These are phyloP conservation scores for Amphibalanus amphitrite DNA, from an alignment of 1,140 invertebrate species.

Conservation along the genomic window DNA sequence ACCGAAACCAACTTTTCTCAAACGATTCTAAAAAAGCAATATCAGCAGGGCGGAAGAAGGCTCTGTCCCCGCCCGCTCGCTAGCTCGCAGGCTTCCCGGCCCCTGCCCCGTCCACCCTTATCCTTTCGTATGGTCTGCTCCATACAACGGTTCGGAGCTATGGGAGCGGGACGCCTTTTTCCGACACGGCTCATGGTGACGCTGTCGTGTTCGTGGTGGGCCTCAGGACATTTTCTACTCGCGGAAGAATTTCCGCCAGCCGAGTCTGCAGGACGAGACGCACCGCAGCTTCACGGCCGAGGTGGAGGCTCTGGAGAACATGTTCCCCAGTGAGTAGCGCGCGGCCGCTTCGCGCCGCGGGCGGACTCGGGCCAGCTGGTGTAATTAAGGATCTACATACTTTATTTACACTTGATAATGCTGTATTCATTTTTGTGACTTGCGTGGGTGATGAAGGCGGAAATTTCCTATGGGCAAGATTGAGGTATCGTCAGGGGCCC, in stretches of 20 bases:
- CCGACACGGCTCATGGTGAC: no score
- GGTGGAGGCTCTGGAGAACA: constrained; percentile 63
- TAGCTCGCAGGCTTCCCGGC: no score
- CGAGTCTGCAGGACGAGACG: constrained; percentile 68
- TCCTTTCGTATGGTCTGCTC: no score
- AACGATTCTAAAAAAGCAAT: no score
- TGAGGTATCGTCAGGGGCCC: background rate
- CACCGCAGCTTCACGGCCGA: constrained; percentile 81
- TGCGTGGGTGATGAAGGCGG: constrained; percentile 3
- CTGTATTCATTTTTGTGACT: constrained; percentile 7
- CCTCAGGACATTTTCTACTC: constrained; percentile 89
- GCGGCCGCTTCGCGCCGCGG: constrained; percentile 63
- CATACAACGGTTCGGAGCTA: no score
- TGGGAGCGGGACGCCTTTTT: no score
- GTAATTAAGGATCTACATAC: constrained; percentile 10
- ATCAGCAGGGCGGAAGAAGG: no score
- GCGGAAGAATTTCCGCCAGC: constrained; percentile 84
- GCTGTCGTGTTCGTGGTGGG: constrained; percentile 38
- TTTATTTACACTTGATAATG: constrained; percentile 4
- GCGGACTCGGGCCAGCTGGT: constrained; percentile 49
- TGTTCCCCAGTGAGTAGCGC: constrained; percentile 60
- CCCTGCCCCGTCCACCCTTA: no score
- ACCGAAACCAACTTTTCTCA: no score
- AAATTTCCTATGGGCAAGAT: background rate
- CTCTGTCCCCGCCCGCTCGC: no score